Base-by-base conservation (phyloP, 2,797 vertebrate species). In the Chelonia mydas region DNA sequence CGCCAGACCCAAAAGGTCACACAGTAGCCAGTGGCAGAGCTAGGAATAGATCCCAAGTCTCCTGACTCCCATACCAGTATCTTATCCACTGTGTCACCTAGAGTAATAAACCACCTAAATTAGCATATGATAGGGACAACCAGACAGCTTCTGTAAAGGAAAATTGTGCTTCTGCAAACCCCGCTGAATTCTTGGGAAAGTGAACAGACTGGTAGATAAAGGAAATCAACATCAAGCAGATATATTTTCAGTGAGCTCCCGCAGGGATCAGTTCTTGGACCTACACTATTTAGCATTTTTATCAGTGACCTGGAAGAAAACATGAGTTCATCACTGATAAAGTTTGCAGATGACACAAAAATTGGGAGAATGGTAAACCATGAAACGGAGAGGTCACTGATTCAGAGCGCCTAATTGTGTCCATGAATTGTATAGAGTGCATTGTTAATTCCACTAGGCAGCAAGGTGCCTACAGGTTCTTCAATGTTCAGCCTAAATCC, bases 361-460 rank as follows among this genome's bases (percentile, higher is more conserved):
- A 57, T 12, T 57, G 55, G 11, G 55, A 57, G 27, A 57, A 57
- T 28, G 11, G 55, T 57, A 57, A 57, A 57, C 57, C 27, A 27
- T 27, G 27, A 57, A 57, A 17, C 28, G 55, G 27, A 57, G 27
- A 28, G 10, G 27, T 57, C 55, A 57, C 55, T 57, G 27, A 57
- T 57, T 57, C 55, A 57, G 27, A 57, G 61, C 31, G 2, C 61
- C 59, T 65, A n/a, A n/a, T 17, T 65, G 8, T n/a, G 61, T 31
- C 33, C 16, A n/a, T 65, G 13, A 7, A 57, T 27, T 41, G 21
- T 41, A 81, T 41, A 54, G 21, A 57, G 41, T 9, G 16, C 74
- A 10, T 25, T 57, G 5, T 57, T 0, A 0, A 74, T 41, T 83
- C 31, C 78, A 55, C 1, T 33, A 41, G 3, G n/a, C 17, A 65